Evolutionary conservation across 2,888 invertebrate genomes (phyloP), one percentile per base, ranked within the genome.

Genomic region (Clanis bilineata): DNA sequence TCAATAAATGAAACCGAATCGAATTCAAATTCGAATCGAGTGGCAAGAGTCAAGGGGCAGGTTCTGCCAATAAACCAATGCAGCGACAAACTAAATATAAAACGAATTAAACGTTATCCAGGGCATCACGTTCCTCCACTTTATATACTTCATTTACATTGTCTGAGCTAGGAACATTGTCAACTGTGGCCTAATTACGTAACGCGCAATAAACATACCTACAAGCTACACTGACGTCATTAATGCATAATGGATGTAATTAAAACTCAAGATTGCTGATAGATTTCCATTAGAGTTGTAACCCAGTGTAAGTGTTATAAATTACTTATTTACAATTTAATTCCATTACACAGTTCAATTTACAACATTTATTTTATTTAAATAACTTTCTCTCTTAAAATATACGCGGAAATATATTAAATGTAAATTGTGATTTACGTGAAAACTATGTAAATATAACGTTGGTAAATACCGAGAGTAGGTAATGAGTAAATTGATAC

Each of bases 121-220:
- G 15, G 47, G 2, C 28, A 15, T 25, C 9, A 22, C 22, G 44
- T n/a, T n/a, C n/a, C n/a, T n/a, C n/a, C 12, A 9, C 18, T 18
- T 7, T 21, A 21, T 43, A 2, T n/a, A n/a, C n/a, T 32, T 43
- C 47, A 28, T 47, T 38, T 55, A 55, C 21, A 38, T 36, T 55
- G 55, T 22, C n/a, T 15, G 21, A 3, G 7, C 32, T 38, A 5
- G 15, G 22, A 18, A 7, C 25, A 25, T n/a, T 47, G 47, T 47
- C 47, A 28, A 47, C 47, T 15, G 28, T 47, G 47, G 25, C 15
- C 47, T 47, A 47, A 47, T 47, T 47, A 28, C 28, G 25, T 47
- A 28, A 47, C 47, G 9, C 18, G 47, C 28, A 18, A 28, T 15
- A 28, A 7, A 28, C 15, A 15, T 23, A 47, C 47, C 22, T 23